A percentile compares a stretch with the other conserved stretches of the same genome.
Conservation (phyloP, 2,113 vertebrate species). For the Accipiter cooperii region DNA sequence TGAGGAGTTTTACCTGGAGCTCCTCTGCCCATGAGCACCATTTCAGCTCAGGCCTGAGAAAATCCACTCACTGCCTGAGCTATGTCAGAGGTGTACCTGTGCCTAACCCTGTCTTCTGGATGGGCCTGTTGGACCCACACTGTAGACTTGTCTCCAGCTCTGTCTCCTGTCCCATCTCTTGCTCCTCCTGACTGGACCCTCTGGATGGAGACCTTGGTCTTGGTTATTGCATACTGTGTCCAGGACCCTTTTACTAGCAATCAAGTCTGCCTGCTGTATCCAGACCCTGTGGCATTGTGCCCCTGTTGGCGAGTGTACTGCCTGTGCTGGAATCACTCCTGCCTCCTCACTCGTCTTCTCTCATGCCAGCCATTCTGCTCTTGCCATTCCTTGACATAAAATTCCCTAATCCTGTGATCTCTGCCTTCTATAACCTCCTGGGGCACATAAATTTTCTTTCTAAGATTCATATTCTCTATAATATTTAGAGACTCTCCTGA, state of each 20-base stretch:
- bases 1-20: background rate
- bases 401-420: background rate
- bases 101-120: background rate
- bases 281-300: background rate
- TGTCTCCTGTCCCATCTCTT: background rate
- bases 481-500: background rate
- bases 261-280: background rate
- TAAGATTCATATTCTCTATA: background rate
- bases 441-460: background rate
- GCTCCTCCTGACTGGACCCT: background rate
- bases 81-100: background rate
- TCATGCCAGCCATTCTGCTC: background rate
- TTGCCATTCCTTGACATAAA: background rate
- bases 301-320: background rate
- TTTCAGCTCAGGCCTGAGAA: background rate
- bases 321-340: background rate
- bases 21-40: background rate
- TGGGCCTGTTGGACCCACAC: background rate
- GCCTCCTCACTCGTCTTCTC: background rate
- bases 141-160: background rate
- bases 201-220: background rate
- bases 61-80: background rate
- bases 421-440: background rate
- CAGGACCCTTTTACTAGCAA: background rate
- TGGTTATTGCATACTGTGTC: background rate